A percentile compares a stretch with the other conserved stretches of the same genome.
These are phyloP conservation scores for Schizaphis graminum DNA, from an alignment of 2,888 invertebrate genomes.

Conservation along the genomic window DNA sequence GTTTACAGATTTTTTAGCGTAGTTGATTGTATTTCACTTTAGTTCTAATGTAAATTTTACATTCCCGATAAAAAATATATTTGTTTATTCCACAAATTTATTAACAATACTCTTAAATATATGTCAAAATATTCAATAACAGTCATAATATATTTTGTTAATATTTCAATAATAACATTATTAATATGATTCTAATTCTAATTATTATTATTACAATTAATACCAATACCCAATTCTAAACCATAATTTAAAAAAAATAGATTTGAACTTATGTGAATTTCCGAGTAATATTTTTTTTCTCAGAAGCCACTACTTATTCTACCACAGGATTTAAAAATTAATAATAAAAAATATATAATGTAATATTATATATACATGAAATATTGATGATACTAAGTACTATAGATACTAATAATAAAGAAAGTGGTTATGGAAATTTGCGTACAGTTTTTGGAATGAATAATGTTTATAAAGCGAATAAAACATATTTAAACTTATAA, in stretches of 20 bases:
- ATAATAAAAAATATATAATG: neutral
- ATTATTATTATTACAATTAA: neutral
- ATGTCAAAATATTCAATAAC: constrained; percentile 1
- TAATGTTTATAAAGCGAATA: constrained; percentile 4
- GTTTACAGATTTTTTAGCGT: neutral
- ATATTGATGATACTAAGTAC: neutral
- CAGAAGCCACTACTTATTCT: neutral
- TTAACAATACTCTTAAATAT: neutral
- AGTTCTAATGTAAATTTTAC: neutral
- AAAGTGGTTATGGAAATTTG: constrained; percentile 25
- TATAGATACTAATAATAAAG: constrained; percentile 4
- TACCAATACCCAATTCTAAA: neutral
- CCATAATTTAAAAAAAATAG: neutral
- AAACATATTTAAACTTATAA: constrained; percentile 33
- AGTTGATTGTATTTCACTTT: constrained; percentile 18
- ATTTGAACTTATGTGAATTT: constrained; percentile 5
- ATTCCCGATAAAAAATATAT: neutral
- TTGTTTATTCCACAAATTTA: neutral
- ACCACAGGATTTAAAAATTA: neutral
- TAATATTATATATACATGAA: neutral
- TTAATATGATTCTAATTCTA: neutral
- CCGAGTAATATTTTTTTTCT: neutral
- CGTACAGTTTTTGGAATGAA: constrained; percentile 4
- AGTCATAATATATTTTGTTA: constrained; percentile 5
- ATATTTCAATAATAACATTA: neutral